Evolutionary conservation across 2,113 vertebrate genomes (phyloP).

Genomic region (Microcebus jonahi): DNA sequence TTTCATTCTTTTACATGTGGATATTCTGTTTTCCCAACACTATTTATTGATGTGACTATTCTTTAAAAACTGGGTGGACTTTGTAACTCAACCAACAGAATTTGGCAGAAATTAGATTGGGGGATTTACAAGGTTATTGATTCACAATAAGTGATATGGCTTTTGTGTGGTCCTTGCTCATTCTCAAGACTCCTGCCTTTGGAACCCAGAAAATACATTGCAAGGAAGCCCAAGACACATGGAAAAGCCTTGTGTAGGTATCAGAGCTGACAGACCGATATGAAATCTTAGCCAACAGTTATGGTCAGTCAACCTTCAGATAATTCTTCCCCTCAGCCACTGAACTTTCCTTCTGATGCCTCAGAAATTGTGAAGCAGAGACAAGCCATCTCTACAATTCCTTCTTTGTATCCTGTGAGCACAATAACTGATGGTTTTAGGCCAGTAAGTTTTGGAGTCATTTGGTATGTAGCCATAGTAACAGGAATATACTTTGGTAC

Average conservation of each 20-base stretch:
- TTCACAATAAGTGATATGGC: background rate
- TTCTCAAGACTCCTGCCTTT: background rate
- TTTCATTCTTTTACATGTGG: background rate
- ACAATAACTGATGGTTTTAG: background rate
- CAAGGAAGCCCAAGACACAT: background rate
- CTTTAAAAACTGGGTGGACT: background rate
- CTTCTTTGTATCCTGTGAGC: background rate
- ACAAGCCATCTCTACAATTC: background rate
- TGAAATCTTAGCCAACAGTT: background rate
- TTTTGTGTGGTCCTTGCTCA: background rate
- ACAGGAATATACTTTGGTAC: background rate
- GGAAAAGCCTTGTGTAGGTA: background rate
- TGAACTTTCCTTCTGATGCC: background rate
- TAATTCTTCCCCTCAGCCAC: background rate
- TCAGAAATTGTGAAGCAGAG: background rate
- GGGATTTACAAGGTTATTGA: background rate
- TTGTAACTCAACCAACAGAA: background rate
- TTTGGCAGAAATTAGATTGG: background rate
- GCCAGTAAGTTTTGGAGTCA: background rate
- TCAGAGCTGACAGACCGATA: background rate
- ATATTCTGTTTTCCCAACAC: background rate
- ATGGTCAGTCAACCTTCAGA: background rate
- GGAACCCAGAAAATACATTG: background rate
- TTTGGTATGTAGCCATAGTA: background rate
- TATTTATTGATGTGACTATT: background rate